Base-by-base conservation (phyloP, 2,888 invertebrate species). In the Hartigia nigra region DNA sequence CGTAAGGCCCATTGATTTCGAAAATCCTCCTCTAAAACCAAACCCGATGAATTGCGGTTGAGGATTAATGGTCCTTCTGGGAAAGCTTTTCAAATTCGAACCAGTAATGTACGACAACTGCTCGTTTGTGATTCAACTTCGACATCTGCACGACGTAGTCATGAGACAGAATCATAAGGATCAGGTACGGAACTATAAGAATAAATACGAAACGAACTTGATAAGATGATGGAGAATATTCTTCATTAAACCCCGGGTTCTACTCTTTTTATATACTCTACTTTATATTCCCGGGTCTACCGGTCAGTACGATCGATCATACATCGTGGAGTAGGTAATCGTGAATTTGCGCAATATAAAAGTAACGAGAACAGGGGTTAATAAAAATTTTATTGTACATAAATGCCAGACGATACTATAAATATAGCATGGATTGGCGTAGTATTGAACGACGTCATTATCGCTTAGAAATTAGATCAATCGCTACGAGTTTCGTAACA, bases 1-100 rank as follows among this genome's bases (percentile, higher is more conserved):
- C 74, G 78, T 39, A 74, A 39, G 12, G 70, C 78, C 75, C 75
- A 75, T 79, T 76, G 78, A 79, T 81, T 78, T 76, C 69, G 23
- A 23, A 55, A 23, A 55, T 23, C 39, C 23, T 23, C 23, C 39
- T 23, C 23, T 14, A 55, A 55, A 23, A 23, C 23, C 23, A 5
- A 23, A 5, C 39, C 39, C 23, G 23, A 55, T 55, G 39, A 55
- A 55, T 55, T 23, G 39, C 23, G 39, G 39, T 55, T 4, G 39
- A 55, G 39, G 23, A 55, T 55, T 23, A 55, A 55, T 55, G 39
- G 39, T 9, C 23, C 39, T 14, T 9, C 39, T 23, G 39, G 39
- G 23, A 23, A 55, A 23, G 23, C 39, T 55, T 55, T 55, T 55
- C 39, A 23, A 55, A 23, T 23, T 55, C 5, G 39, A 23, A 55